These are phyloP conservation scores for Nematostella vectensis DNA, from an alignment of 92 coral and sea anemone genomes.

Conservation along the genomic window DNA sequence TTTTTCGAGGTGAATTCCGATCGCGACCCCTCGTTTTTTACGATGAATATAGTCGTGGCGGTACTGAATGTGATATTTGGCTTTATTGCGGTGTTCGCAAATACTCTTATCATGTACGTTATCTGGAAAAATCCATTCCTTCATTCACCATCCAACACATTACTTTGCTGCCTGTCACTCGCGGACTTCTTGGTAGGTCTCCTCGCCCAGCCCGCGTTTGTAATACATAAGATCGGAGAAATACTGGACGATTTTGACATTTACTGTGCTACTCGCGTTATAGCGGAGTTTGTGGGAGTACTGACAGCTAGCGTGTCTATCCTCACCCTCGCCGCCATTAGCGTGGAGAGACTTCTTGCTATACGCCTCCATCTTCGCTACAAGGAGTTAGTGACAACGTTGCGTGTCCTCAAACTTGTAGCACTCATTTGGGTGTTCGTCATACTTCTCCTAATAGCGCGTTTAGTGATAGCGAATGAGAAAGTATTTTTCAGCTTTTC, in stretches of 20 bases:
- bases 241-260: conserved; percentile 19
- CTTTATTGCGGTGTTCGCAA: conserved; percentile 28
- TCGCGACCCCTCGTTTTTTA: conserved; percentile 12
- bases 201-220: conserved; percentile 51
- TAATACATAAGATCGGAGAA: conserved; percentile 52
- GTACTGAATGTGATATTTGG: conserved; percentile 18
- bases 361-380: conserved; percentile 16
- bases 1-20: conserved; percentile 27
- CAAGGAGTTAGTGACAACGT: conserved; percentile 13
- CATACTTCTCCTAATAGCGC: conserved; percentile 6
- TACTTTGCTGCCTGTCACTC: conserved; percentile 44
- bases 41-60: conserved; percentile 26
- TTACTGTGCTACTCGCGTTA: conserved; percentile 33
- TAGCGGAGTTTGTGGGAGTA: conserved; percentile 13
- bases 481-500: conserved; percentile 21
- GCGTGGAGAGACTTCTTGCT: conserved; percentile 20
- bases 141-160: conserved; percentile 43
- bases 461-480: conserved; percentile 34
- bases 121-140: conserved; percentile 26
- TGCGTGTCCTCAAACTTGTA: neutral
- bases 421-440: conserved; percentile 12
- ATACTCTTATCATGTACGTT: conserved; percentile 19
- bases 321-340: conserved; percentile 19
- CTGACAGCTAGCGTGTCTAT: conserved; percentile 19
- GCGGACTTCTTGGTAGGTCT: conserved; percentile 49